Evolutionary conservation across 2,113 vertebrate species (phyloP), one percentile per base, ranked within the genome.

Genomic region (Gymnogyps californianus): DNA sequence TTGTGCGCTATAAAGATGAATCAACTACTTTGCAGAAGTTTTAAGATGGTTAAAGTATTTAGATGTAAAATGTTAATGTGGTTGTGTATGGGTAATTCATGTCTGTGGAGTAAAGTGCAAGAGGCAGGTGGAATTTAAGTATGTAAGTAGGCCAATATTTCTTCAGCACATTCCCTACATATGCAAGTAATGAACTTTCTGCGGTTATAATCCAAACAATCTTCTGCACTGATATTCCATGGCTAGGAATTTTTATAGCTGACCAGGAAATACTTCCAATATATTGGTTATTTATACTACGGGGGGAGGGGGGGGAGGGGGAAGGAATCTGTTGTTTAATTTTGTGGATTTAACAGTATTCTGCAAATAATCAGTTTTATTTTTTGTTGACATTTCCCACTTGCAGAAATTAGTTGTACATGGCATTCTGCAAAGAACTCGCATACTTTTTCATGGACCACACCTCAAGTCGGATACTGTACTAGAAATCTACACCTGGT

Each of bases 241-340:
- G 2, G 26, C n/a, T 69, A 65, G 28, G 26, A 52, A 24, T 32
- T 77, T 29, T 85, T 67, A 71, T 28, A 72, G n/a, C 51, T 66
- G 25, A 51, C 9, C 19, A 94, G 31, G 17, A 93, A 90, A 57
- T 46, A 40, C 6, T 44, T 85, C 18, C 22, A 52, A 20, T 54
- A 34, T 31, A 24, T 36, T 62, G 17, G 11, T 42, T 75, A 40
- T 55, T 61, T 49, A 62, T 32, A 54, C 16, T 40, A 58, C 31
- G 16, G 9, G 8, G 4, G 19, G 8, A 6, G 12, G 7, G 18
- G 9, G 9, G 2, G 5, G 4, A 3, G 6, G 34, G 10, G 1
- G 21, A n/a, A n/a, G n/a, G 21, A 14, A 54, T 57, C 26, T 62
- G 22, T 47, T 70, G 29, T 28, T 64, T 46, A 24, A 62, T 75